Evolutionary conservation across 2,113 vertebrate species (phyloP), one percentile per base, ranked within the genome.

Genomic region (Antennarius striatus): DNA sequence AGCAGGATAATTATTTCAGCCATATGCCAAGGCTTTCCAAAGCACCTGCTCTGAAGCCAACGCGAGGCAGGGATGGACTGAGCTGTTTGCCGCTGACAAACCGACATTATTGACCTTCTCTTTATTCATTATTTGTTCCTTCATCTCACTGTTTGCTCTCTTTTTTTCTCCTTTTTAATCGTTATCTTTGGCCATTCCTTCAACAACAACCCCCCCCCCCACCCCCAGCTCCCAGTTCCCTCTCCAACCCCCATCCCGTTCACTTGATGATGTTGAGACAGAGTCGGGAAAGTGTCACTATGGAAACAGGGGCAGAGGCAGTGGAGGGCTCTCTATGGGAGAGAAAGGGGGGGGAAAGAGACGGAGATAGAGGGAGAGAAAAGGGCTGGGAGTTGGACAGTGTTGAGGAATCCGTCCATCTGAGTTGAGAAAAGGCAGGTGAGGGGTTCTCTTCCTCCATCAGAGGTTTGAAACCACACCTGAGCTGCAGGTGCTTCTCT

Each of bases 241-340:
- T 22, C 22, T 22, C 22, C 22, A 22, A 72, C 77, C 70, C 56
- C 57, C 40, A 80, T 70, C 86, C 80, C 48, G 72, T 66, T 83
- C 72, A 65, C 88, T 88, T 88, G 83, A 85, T 88, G 81, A 84
- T 79, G 82, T 81, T 16, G 74, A 86, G 84, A 80, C 78, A 63
- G 82, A 89, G 81, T 85, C 79, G 82, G 85, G 86, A 84, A 87
- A 88, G 88, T 89, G 90, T 91, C 90, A 91, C 90, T 91, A 91
- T 91, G 90, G 90, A 88, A 91, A 91, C 90, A 85, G 77, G 86
- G 87, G 86, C 80, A 81, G 81, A 90, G 73, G 86, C 85, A 90
- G 82, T n/a, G 54, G 73, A 84, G 77, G 70, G 80, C 36, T 86
- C 65, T 84, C 67, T 71, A 32, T 81, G 60, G 50, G 63, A 70